Percentiles rank a stretch among this genome's conserved stretches.
phyloP scores from a whole-genome alignment of 1,140 invertebrate genomes.

The Heterodera carotae region DNA sequence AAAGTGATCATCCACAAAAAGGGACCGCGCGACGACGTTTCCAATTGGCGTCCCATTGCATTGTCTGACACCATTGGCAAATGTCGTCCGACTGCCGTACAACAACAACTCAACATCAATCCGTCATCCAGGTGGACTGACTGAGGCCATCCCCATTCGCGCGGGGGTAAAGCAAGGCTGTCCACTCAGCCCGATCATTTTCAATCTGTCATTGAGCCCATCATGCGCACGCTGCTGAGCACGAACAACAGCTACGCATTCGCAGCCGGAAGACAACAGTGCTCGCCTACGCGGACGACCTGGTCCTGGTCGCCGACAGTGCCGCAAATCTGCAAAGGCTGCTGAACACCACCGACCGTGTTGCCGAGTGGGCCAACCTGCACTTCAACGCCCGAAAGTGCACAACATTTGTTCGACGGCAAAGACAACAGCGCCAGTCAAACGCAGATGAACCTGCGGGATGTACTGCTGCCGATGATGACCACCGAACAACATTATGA shows the following conservation, averaged over 20 bases:
- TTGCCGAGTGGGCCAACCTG: slow-evolving; percentile 35
- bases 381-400: slow-evolving; percentile 41
- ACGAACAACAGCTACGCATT: not conserved
- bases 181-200: not conserved
- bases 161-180: not conserved
- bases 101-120: not conserved
- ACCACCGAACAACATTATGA: slow-evolving; percentile 16
- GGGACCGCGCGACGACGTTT: not conserved
- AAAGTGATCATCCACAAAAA: not conserved
- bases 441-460: slow-evolving; percentile 24
- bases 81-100: not conserved
- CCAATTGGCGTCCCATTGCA: not conserved
- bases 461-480: not conserved
- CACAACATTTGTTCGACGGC: not conserved
- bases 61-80: not conserved
- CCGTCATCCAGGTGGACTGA: not conserved
- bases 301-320: slow-evolving; percentile 19
- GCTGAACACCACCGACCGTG: slow-evolving; percentile 22
- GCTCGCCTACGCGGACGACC: slow-evolving; percentile 43
- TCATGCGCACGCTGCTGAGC: not conserved
- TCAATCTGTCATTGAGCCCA: not conserved
- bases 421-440: slow-evolving; percentile 1
- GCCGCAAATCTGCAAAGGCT: slow-evolving; percentile 25
- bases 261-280: not conserved
- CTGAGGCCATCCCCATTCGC: not conserved